These are phyloP conservation scores for Lathamus discolor DNA, from an alignment of 2,113 vertebrate genomes.

Conservation along the genomic window DNA sequence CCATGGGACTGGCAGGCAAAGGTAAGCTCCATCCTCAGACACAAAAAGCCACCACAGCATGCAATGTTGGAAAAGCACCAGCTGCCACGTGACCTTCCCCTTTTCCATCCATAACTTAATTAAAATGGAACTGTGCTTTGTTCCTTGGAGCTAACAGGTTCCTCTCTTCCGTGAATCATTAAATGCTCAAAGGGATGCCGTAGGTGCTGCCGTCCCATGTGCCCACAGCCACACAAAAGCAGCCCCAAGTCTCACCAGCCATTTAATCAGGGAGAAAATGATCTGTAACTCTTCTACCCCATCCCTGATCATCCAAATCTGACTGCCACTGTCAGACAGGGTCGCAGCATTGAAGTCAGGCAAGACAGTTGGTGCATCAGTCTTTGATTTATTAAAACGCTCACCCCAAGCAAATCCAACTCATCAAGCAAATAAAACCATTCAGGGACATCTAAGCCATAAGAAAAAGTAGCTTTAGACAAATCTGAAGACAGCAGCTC, in stretches of 20 bases:
- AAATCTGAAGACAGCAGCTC: background rate
- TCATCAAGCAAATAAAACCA: background rate
- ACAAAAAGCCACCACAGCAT: background rate
- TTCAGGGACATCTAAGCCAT: background rate
- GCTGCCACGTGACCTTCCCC: background rate
- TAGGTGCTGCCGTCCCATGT: background rate
- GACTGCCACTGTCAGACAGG: background rate
- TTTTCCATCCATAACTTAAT: background rate
- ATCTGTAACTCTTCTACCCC: background rate
- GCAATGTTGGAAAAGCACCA: background rate
- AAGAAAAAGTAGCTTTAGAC: background rate
- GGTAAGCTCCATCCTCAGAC: background rate
- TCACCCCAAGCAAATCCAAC: background rate
- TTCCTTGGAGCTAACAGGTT: background rate
- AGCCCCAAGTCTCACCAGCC: background rate
- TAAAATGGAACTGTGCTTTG: background rate
- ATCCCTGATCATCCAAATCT: background rate
- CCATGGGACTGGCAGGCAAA: background rate
- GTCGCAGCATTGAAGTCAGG: rapidly evolving
- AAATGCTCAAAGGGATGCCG: background rate
- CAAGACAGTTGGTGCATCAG: rapidly evolving
- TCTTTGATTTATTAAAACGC: background rate
- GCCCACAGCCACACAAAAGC: background rate
- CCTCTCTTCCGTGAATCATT: background rate
- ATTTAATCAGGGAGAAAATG: background rate